phyloP scores from a whole-genome alignment of 2,113 vertebrate genomes.

The Bostrychus sinensis region DNA sequence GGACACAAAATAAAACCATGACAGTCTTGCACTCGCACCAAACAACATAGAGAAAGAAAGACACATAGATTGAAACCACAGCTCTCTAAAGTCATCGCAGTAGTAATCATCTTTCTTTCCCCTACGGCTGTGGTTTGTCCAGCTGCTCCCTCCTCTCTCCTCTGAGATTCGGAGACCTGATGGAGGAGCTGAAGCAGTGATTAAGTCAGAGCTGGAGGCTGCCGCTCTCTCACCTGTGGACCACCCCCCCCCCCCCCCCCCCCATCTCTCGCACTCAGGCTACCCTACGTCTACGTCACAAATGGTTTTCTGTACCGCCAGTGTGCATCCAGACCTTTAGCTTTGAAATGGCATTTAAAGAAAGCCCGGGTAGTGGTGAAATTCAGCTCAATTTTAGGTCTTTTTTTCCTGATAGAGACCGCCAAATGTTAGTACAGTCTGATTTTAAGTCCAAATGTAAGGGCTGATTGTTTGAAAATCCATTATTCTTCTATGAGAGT shows the following conservation, averaged over 20 bases:
- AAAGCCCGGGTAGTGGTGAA: background rate
- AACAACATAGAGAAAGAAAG: too few relatives aligned
- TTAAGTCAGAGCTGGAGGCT: slow-evolving; percentile 48
- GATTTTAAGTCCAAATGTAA: too few relatives aligned
- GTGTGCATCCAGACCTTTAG: background rate
- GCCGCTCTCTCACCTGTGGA: slow-evolving; percentile 61
- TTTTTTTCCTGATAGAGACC: too few relatives aligned
- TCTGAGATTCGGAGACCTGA: slow-evolving; percentile 45
- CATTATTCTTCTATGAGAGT: too few relatives aligned
- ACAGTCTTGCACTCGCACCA: too few relatives aligned
- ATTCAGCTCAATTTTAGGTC: too few relatives aligned
- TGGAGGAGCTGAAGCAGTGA: slow-evolving; percentile 67
- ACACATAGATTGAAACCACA: too few relatives aligned
- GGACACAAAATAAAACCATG: too few relatives aligned
- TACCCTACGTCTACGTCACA: too few relatives aligned
- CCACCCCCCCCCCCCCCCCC: slow-evolving; percentile 31
- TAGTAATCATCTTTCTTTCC: slow-evolving; percentile 58
- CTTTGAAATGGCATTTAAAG: slow-evolving; percentile 2
- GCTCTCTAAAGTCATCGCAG: background rate
- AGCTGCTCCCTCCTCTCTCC: slow-evolving; percentile 5
- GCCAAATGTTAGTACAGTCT: too few relatives aligned
- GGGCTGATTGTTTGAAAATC: too few relatives aligned
- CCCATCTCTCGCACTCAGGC: too few relatives aligned
- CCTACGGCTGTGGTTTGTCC: background rate
- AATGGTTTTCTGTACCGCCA: background rate